Evolutionary conservation across 1,140 invertebrate genomes (phyloP), one percentile per base, ranked within the genome.

Genomic region (Drosophila sturtevanti): DNA sequence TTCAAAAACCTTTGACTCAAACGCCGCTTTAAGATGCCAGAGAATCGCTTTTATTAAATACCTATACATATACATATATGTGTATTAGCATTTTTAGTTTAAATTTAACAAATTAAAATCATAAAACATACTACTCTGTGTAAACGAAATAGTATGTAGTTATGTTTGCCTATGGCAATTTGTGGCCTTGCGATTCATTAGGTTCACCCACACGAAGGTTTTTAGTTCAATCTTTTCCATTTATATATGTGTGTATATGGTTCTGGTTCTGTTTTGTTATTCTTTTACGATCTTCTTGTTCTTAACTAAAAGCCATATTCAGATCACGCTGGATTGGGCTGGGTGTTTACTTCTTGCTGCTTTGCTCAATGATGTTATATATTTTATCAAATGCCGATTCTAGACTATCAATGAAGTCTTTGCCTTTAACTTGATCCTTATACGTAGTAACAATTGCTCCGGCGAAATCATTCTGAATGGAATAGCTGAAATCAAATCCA

Each of bases 361-460:
- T 89, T n/a, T 77, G 67, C 56, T 77, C 65, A n/a, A 89, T 89
- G 12, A 89, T 77, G 12, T 63, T 16, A 41, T 62, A 90, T 68
- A 91, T 90, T 63, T 86, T 75, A 63, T 86, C 74, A 56, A 97
- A 95, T 38, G 96, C 95, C 63, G 94, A 92, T 67, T 95, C 93
- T 38, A 97, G 92, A 67, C 94, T 95, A 60, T 95, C 93, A 16
- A 96, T 92, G 89, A 96, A 98, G 54, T 95, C 94, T 7, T 91
- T 91, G 38, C 96, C 96, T 91, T 95, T 93, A 41, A 94, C 94
- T 65, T 96, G 93, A 21, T 93, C 92, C 66, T 94, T 94, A 90
- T 98, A 98, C 72, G 95, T 95, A 0, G 96, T 96, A 1, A 97
- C 94, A 56, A 97, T 94, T 60, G 94, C 94, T n/a, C 97, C 97